Conservation (phyloP, 2,797 vertebrate species). For the Periophthalmus magnuspinnatus region DNA sequence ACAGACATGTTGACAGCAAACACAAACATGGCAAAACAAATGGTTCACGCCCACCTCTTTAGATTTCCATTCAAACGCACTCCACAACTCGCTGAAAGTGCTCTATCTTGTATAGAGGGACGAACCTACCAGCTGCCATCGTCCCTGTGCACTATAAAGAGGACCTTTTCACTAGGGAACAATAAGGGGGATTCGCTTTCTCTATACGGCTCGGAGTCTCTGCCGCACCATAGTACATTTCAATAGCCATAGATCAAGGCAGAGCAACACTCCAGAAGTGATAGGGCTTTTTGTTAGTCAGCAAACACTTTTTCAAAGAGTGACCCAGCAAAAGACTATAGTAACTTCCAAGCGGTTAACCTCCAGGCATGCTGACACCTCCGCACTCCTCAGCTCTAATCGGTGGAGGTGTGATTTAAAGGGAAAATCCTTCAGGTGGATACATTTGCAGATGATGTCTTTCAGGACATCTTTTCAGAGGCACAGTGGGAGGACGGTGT, state of each 20-base stretch:
- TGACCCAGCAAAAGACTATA: constrained; percentile 52
- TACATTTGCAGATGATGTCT: constrained; percentile 78
- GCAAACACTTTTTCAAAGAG: constrained; percentile 44
- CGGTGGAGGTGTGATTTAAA: constrained; percentile 66
- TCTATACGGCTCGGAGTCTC: constrained; percentile 66
- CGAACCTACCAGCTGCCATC: constrained; percentile 85
- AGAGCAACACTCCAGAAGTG: constrained; percentile 74
- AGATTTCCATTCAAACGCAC: constrained; percentile 84
- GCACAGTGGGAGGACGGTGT: constrained; percentile 74
- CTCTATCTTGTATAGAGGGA: constrained; percentile 82
- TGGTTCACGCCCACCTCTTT: constrained; percentile 86
- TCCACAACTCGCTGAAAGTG: constrained; percentile 81
- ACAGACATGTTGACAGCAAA: constrained; percentile 87
- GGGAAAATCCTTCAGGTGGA: constrained; percentile 68
- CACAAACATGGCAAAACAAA: constrained; percentile 88
- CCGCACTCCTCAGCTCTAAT: constrained; percentile 44
- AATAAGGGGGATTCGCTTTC: constrained; percentile 80
- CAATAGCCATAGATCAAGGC: constrained; percentile 75
- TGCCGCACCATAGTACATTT: constrained; percentile 73
- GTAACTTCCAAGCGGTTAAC: constrained; percentile 34
- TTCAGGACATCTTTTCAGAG: constrained; percentile 75
- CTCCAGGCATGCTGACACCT: constrained; percentile 45
- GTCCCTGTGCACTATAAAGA: constrained; percentile 78
- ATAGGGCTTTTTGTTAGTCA: constrained; percentile 65
- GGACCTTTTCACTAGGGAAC: constrained; percentile 77